Evolutionary conservation across 1,140 invertebrate genomes (phyloP), one percentile per base, ranked within the genome.

Genomic region (Drosophila mauritiana): DNA sequence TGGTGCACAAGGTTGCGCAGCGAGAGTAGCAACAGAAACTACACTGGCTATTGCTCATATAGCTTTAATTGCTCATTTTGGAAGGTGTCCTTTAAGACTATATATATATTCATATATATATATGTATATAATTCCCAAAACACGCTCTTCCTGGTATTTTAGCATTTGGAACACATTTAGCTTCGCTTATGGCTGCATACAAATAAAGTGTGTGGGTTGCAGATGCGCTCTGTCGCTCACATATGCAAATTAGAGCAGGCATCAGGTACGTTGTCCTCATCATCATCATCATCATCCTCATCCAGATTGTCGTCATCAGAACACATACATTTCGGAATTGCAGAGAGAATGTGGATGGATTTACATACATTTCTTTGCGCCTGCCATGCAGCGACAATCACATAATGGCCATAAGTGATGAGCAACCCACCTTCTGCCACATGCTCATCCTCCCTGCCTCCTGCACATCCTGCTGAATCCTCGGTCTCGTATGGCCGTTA

Each of bases 341-440:
- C 45, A 48, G n/a, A 37, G 39, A 11, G 22, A 39, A 45, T 52
- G 54, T n/a, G 39, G 12, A 25, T 55, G 67, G 67, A 56, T 48
- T 69, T 69, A 40, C 64, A 69, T 70, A 49, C 31, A 69, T 49
- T 48, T 70, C 34, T 48, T 25, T 36, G 22, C 13, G 25, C 34
- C 36, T 40, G 52, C 49, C 65, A 36, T 39, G 52, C 25, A 56
- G 36, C 42, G 68, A 70, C 68, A 72, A 72, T 72, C 68, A 70
- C 68, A 72, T 72, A 72, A 72, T 72, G 65, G 68, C 36, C 64
- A 57, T 49, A 69, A 70, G 64, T 70, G 51, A 56, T 70, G 64
- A 57, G 52, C 36, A 39, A 22, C n/a, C 15, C 31, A 40, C 52
- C 52, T 22, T 3, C 36, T 20, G 40, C 54, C 36, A 7, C 37